Conservation (phyloP, 2,888 invertebrate species). For the Sialis fuliginosa region DNA sequence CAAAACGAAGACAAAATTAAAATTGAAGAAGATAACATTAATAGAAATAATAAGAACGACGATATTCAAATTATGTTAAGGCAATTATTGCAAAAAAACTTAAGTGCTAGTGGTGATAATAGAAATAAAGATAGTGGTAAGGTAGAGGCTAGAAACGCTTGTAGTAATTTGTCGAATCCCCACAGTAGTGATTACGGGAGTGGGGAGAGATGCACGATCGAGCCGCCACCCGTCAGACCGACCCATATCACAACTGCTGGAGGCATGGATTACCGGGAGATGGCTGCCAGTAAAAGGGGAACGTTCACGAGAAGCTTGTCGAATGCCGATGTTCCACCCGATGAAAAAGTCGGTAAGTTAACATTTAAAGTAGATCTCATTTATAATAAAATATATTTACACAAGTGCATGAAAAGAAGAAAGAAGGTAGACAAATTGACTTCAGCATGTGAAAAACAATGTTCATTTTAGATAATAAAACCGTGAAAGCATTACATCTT, state of each 20-base stretch:
- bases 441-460: background rate
- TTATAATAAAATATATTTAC: background rate
- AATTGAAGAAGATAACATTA: background rate
- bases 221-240: slow-evolving; percentile 7
- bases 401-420: background rate
- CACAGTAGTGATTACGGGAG: slow-evolving; percentile 39
- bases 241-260: slow-evolving; percentile 11
- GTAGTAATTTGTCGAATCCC: slow-evolving; percentile 1
- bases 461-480: background rate
- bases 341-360: slow-evolving; percentile 61
- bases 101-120: background rate
- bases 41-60: slow-evolving; percentile 1
- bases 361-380: too few relatives aligned
- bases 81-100: slow-evolving; percentile 10
- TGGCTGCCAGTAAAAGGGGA: slow-evolving; percentile 34
- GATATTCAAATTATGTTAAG: background rate
- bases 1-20: background rate
- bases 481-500: too few relatives aligned
- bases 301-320: slow-evolving; percentile 64
- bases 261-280: slow-evolving; percentile 28
- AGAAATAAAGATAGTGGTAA: slow-evolving; percentile 1
- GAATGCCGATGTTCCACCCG: slow-evolving; percentile 63
- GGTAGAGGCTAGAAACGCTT: slow-evolving; percentile 1
- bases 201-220: slow-evolving; percentile 12
- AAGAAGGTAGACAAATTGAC: background rate